Percentiles rank a stretch among this genome's conserved stretches.
phyloP scores from a whole-genome alignment of 2,113 vertebrate genomes.

The Vidua chalybeata region DNA sequence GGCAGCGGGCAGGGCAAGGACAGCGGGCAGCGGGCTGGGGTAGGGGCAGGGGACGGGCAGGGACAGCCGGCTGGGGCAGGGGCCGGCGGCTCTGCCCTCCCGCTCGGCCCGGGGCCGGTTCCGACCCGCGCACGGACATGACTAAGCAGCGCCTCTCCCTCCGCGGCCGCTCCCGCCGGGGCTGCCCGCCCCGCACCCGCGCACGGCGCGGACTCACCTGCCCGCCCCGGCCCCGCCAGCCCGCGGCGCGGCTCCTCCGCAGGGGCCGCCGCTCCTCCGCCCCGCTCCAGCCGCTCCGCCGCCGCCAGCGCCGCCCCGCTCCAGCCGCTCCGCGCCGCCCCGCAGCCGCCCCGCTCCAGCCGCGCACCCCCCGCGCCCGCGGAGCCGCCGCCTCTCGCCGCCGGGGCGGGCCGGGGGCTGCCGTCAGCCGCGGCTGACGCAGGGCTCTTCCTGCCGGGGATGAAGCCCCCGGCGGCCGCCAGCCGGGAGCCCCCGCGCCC shows the following conservation, averaged over 20 bases:
- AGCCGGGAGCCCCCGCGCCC: too few species aligned
- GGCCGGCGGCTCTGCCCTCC: neutral
- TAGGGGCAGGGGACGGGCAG: neutral
- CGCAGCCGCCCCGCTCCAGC: too few species aligned
- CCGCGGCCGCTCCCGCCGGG: neutral
- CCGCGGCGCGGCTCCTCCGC: neutral
- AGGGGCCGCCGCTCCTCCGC: neutral
- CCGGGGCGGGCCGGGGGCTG: too few species aligned
- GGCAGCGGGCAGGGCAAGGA: neutral
- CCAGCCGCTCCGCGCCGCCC: too few species aligned
- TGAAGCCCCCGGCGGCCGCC: too few species aligned
- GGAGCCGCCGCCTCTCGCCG: too few species aligned
- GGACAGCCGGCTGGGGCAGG: neutral
- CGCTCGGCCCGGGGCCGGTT: neutral
- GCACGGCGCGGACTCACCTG: too few species aligned
- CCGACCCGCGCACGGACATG: neutral
- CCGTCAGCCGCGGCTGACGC: too few species aligned
- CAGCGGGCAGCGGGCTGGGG: neutral
- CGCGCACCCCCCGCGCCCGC: too few species aligned
- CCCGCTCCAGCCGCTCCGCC: too few species aligned
- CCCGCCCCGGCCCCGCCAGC: too few species aligned
- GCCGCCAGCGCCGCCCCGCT: neutral
- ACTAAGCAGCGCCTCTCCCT: constrained; percentile 20
- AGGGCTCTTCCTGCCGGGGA: too few species aligned
- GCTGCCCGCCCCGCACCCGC: neutral